Conservation (phyloP, 2,797 vertebrate genomes). For the Manis javanica region DNA sequence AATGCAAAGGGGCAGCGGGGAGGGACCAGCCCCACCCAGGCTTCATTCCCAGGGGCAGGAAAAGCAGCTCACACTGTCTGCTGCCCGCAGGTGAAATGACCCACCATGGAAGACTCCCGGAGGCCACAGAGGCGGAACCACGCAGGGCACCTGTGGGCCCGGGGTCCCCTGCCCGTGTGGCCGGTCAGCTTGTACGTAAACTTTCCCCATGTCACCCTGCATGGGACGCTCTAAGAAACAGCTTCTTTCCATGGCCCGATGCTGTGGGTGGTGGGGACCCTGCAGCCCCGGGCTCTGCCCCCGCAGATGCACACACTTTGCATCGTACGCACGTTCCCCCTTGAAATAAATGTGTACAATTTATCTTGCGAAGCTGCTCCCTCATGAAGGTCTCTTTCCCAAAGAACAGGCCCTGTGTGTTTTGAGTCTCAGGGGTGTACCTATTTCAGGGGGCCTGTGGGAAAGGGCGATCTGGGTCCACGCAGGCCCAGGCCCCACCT, state of each 20-base stretch:
- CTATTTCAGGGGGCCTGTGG: rapidly evolving
- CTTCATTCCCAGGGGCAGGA: background rate
- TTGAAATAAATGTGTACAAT: conserved; percentile 56
- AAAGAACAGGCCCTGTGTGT: background rate
- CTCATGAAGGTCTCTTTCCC: background rate
- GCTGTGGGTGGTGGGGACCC: background rate
- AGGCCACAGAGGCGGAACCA: background rate
- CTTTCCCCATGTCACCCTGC: background rate
- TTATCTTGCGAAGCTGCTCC: background rate
- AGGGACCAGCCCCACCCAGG: background rate
- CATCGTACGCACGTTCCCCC: background rate
- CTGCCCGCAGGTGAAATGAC: conserved; percentile 71
- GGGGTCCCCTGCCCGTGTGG: background rate
- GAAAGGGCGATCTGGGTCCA: rapidly evolving
- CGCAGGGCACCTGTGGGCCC: background rate
- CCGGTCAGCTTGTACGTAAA: rapidly evolving
- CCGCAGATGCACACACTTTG: background rate
- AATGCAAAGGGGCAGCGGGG: too few relatives aligned
- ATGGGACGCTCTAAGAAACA: background rate
- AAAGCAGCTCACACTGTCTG: background rate
- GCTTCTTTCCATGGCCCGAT: background rate
- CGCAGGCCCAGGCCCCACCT: background rate
- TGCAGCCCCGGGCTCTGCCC: rapidly evolving
- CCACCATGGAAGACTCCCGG: rapidly evolving
- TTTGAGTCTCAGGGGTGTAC: background rate